Conservation (phyloP, 2,888 invertebrate genomes). For the Oscheius myriophilus region DNA sequence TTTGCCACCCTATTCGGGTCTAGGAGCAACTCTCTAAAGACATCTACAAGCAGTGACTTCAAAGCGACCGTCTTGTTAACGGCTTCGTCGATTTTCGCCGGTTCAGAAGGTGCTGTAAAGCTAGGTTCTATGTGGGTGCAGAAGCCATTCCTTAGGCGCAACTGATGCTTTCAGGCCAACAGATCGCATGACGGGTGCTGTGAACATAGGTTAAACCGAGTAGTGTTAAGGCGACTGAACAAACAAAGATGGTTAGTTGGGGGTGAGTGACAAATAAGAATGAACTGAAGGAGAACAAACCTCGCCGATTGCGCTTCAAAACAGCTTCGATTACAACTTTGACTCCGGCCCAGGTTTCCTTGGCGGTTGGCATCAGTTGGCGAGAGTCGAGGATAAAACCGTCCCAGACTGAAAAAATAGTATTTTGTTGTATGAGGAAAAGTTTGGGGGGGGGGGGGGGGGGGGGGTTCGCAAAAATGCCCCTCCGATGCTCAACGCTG, state of each 20-base stretch:
- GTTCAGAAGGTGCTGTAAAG: neutral
- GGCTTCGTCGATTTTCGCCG: no score
- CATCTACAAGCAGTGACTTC: no score
- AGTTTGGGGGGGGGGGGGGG: no score
- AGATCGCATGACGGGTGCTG: slow-evolving; percentile 5
- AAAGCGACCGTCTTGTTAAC: no score
- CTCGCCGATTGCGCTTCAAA: slow-evolving; percentile 34
- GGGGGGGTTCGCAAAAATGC: no score
- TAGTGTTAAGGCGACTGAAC: slow-evolving; percentile 7
- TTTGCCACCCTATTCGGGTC: no score
- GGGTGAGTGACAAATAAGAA: slow-evolving; percentile 6
- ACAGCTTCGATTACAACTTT: slow-evolving; percentile 67
- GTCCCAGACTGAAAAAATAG: slow-evolving; percentile 63
- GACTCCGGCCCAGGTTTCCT: slow-evolving; percentile 70
- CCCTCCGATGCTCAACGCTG: no score
- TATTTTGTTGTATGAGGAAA: no score
- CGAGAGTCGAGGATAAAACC: slow-evolving; percentile 69
- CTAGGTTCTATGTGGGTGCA: slow-evolving; percentile 9
- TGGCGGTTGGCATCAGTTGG: slow-evolving; percentile 68
- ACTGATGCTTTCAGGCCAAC: neutral
- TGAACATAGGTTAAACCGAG: slow-evolving; percentile 2
- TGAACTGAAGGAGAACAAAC: slow-evolving; percentile 5
- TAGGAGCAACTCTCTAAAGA: no score
- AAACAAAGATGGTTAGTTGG: slow-evolving; percentile 9
- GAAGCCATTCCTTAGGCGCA: no score